A percentile compares a stretch with the other conserved stretches of the same genome.
phyloP scores from a whole-genome alignment of 2,113 vertebrate species.

The Grammomys surdaster region DNA sequence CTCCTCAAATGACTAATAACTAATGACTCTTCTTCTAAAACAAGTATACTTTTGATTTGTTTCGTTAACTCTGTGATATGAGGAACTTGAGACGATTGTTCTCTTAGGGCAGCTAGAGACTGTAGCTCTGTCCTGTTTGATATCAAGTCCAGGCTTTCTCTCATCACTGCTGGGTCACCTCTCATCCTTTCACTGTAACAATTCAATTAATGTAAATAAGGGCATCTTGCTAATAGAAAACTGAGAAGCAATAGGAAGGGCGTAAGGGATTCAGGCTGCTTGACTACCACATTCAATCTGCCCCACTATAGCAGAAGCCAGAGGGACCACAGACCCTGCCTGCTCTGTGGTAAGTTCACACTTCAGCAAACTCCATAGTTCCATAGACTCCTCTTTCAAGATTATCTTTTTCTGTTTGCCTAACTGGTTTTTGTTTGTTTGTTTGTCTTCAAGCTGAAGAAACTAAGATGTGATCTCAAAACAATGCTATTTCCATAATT shows the following conservation, averaged over 20 bases:
- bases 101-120: neutral
- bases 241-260: neutral
- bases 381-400: neutral
- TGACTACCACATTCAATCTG: rapidly evolving
- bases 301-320: neutral
- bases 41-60: neutral
- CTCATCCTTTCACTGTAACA: neutral
- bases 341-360: neutral
- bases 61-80: neutral
- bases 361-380: neutral
- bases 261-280: neutral
- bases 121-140: neutral
- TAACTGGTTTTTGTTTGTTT: neutral
- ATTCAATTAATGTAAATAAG: neutral
- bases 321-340: neutral
- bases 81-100: neutral
- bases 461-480: neutral
- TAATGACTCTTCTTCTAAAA: neutral
- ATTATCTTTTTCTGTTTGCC: neutral
- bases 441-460: neutral
- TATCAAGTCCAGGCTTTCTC: neutral
- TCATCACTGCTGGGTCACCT: neutral
- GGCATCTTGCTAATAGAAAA: neutral
- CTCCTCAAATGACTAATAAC: neutral
- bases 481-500: neutral